Conservation (phyloP, 2,797 vertebrate species). For the Hydrophis major region DNA sequence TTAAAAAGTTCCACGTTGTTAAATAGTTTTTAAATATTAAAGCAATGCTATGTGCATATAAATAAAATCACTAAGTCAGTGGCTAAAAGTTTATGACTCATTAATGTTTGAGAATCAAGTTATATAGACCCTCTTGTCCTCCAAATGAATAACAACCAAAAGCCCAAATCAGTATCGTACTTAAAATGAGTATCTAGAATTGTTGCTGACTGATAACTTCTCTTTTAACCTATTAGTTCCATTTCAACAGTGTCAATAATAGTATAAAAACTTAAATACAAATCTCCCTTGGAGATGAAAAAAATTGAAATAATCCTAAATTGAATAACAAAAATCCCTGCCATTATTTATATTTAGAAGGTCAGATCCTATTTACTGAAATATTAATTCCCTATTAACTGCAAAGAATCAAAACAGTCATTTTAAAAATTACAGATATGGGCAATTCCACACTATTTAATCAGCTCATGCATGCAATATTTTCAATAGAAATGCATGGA, state of each 20-base stretch:
- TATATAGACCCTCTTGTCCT: background rate
- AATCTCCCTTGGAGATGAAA: background rate
- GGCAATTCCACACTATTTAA: background rate
- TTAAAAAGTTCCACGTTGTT: background rate
- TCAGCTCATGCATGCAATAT: background rate
- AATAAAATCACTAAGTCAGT: background rate
- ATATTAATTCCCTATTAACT: background rate
- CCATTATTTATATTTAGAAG: background rate
- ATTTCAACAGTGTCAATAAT: background rate
- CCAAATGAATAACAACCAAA: background rate
- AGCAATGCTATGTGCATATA: background rate
- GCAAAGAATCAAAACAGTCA: background rate
- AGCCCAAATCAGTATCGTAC: background rate
- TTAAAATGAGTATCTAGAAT: background rate
- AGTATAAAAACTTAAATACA: background rate
- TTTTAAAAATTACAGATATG: background rate
- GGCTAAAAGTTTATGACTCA: background rate
- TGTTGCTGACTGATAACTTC: background rate
- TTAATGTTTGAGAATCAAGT: background rate
- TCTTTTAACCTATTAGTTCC: background rate
- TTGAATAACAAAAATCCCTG: background rate
- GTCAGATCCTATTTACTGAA: background rate
- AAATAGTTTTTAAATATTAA: background rate
- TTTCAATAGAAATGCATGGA: background rate
- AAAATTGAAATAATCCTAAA: background rate